Conservation (phyloP, 2,113 vertebrate genomes). For the Toxotes jaculatrix region DNA sequence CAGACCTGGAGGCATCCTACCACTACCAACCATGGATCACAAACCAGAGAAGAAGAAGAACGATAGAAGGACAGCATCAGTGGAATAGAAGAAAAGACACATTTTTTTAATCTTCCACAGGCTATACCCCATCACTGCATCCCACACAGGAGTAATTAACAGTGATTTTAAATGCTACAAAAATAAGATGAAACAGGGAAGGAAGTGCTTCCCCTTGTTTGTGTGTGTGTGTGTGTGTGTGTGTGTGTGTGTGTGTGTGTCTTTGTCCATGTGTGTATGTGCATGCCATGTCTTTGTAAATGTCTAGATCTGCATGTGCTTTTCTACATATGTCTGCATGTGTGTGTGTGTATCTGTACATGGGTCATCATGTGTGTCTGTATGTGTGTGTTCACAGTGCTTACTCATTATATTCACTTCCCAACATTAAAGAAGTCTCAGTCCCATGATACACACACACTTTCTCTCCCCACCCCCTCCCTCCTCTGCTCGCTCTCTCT, state of each 20-base stretch:
- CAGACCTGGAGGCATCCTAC: slow-evolving; percentile 78
- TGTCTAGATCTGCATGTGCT: slow-evolving; percentile 57
- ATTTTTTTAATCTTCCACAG: slow-evolving; percentile 77
- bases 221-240: slow-evolving; percentile 59
- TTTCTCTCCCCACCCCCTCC: slow-evolving; percentile 31
- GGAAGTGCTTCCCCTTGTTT: slow-evolving; percentile 74
- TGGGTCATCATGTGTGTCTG: slow-evolving; percentile 47
- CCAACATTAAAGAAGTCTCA: slow-evolving; percentile 72
- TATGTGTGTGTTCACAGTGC: slow-evolving; percentile 80
- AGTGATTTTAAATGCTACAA: slow-evolving; percentile 87
- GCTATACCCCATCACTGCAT: slow-evolving; percentile 80
- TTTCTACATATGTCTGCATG: slow-evolving; percentile 57
- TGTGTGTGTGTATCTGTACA: slow-evolving; percentile 62
- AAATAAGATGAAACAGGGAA: slow-evolving; percentile 85
- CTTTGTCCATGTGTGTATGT: slow-evolving; percentile 69
- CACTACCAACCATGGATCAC: slow-evolving; percentile 77
- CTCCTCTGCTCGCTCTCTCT: slow-evolving; percentile 42
- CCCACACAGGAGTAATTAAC: slow-evolving; percentile 83
- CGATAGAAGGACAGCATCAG: slow-evolving; percentile 74
- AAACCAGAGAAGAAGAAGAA: slow-evolving; percentile 79
- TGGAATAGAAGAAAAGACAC: slow-evolving; percentile 78
- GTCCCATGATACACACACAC: slow-evolving; percentile 69
- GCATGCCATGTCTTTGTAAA: slow-evolving; percentile 71
- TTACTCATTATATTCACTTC: slow-evolving; percentile 73
- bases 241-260: slow-evolving; percentile 57